Conservation (phyloP, 2,888 invertebrate genomes). For the Azorinus chamasolen region DNA sequence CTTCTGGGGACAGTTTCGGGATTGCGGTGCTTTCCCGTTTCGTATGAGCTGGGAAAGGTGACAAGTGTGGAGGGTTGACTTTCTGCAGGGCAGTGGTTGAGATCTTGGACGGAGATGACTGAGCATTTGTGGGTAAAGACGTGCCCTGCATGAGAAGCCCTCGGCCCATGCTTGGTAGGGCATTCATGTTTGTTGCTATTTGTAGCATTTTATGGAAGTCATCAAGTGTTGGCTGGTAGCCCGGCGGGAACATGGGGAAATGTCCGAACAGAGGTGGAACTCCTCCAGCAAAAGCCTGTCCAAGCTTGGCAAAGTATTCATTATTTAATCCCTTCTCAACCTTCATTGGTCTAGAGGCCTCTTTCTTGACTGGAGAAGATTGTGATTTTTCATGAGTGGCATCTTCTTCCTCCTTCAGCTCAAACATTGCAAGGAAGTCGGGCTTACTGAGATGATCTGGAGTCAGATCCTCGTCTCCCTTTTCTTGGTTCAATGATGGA, state of each 20-base stretch:
- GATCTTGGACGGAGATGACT: slow-evolving; percentile 40
- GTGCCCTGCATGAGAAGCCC: slow-evolving; percentile 50
- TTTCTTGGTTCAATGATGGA: slow-evolving; percentile 54
- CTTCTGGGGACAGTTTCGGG: slow-evolving; percentile 22
- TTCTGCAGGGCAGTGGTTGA: slow-evolving; percentile 1
- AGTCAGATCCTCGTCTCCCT: slow-evolving; percentile 56
- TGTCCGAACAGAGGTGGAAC: slow-evolving; percentile 61
- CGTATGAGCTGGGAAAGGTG: slow-evolving; percentile 34
- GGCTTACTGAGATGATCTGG: slow-evolving; percentile 87
- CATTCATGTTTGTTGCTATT: slow-evolving; percentile 66
- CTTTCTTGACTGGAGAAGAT: slow-evolving; percentile 31
- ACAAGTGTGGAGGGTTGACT: slow-evolving; percentile 15
- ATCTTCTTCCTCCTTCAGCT: slow-evolving; percentile 86
- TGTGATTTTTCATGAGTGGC: not conserved
- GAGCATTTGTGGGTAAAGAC: slow-evolving; percentile 9
- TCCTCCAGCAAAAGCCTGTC: slow-evolving; percentile 66
- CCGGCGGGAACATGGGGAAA: slow-evolving; percentile 56
- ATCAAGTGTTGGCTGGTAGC: slow-evolving; percentile 55
- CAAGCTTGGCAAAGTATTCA: slow-evolving; percentile 77
- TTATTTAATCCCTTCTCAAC: slow-evolving; percentile 70
- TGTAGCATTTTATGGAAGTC: slow-evolving; percentile 70
- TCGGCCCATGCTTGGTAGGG: slow-evolving; percentile 64
- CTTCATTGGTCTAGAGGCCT: slow-evolving; percentile 46
- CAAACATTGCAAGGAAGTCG: slow-evolving; percentile 93
- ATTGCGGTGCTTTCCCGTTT: slow-evolving; percentile 3